Conservation (phyloP, 2,797 vertebrate species). For the Threskiornis aethiopicus region DNA sequence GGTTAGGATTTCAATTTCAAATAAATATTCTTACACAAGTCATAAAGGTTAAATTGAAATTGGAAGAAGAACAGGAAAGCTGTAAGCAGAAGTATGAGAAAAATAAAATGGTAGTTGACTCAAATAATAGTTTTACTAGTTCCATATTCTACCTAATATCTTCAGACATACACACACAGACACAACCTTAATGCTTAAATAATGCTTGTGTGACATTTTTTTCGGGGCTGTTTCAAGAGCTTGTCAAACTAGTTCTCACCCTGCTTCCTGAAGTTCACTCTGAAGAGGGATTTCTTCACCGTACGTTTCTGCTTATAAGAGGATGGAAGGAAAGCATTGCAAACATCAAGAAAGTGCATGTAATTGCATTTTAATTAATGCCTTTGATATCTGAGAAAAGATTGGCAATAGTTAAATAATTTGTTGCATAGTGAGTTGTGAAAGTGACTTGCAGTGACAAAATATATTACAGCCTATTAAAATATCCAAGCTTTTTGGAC, state of each 20-base stretch:
- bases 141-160: not conserved
- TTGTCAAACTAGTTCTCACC: not conserved
- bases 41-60: not conserved
- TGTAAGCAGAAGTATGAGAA: not conserved
- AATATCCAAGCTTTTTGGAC: conserved; percentile 45
- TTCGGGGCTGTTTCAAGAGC: accelerated
- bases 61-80: not conserved
- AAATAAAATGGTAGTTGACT: not conserved
- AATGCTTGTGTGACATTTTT: not conserved
- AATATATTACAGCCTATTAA: conserved; percentile 23
- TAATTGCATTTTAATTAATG: not conserved
- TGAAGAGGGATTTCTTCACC: not conserved
- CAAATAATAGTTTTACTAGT: not conserved
- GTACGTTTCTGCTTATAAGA: not conserved
- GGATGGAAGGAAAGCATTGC: not conserved
- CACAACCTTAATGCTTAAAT: not conserved
- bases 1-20: not conserved
- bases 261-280: not conserved
- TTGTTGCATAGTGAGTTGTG: conserved; percentile 42
- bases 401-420: conserved; percentile 5
- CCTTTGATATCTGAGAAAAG: not conserved
- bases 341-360: not conserved
- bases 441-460: conserved; percentile 66
- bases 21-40: not conserved
- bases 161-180: not conserved